phyloP scores from a whole-genome alignment of 2,113 vertebrate genomes.

The Mus musculus region GRCm39 chr11:30316001-30316500 shows the following conservation, averaged over 20 bases:
- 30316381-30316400: neutral
- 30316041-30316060: neutral
- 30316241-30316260: neutral
- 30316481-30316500: neutral
- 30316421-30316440: conserved; percentile 6
- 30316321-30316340: neutral
- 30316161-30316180: neutral
- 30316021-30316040: neutral
- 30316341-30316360: neutral
- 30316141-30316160: conserved; percentile 26
- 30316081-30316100: neutral
- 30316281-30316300: neutral
- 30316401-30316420: neutral
- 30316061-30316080: neutral
- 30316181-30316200: neutral
- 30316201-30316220: neutral
- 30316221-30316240: neutral
- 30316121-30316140: neutral
- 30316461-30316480: conserved; percentile 48
- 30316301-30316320: neutral
- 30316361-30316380: conserved; percentile 45
- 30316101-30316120: neutral
- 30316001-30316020: neutral
- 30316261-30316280: neutral
- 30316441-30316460: neutral